Evolutionary conservation across 1,140 invertebrate species (phyloP).

Genomic region (Meloidogyne exigua): DNA sequence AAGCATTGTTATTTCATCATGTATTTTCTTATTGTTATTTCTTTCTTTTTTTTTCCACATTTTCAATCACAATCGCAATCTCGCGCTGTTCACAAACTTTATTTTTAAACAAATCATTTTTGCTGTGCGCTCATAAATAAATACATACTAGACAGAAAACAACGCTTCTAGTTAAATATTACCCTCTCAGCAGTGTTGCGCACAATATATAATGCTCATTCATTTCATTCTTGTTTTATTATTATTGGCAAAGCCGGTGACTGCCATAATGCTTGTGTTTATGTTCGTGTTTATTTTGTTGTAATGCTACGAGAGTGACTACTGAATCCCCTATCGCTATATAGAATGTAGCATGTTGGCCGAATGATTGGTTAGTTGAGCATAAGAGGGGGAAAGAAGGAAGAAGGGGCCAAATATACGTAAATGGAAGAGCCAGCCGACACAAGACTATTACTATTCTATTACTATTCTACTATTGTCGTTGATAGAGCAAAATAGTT

Average conservation of each 20-base stretch:
- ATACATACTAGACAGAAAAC: neutral
- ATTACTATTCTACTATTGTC: no score
- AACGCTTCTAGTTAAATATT: neutral
- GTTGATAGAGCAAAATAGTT: neutral
- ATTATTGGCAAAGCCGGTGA: neutral
- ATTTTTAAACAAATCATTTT: neutral
- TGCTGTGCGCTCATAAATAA: neutral
- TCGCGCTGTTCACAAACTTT: neutral
- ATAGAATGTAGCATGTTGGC: conserved; percentile 4
- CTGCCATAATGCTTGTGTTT: conserved; percentile 3
- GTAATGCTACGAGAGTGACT: conserved; percentile 1
- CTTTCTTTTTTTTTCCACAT: neutral
- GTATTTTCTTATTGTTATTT: neutral
- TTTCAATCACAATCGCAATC: neutral
- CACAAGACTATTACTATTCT: no score
- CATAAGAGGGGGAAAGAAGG: neutral
- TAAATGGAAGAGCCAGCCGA: conserved; percentile 4
- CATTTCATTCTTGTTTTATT: conserved; percentile 5
- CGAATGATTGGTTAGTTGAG: neutral
- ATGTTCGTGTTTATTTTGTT: neutral
- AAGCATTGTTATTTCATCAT: neutral
- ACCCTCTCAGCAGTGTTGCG: conserved; percentile 1
- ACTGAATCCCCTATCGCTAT: no score
- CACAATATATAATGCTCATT: neutral
- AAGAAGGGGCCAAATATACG: neutral